Evolutionary conservation across 2,888 invertebrate genomes (phyloP).

Genomic region (Hoplodrina blanda): DNA sequence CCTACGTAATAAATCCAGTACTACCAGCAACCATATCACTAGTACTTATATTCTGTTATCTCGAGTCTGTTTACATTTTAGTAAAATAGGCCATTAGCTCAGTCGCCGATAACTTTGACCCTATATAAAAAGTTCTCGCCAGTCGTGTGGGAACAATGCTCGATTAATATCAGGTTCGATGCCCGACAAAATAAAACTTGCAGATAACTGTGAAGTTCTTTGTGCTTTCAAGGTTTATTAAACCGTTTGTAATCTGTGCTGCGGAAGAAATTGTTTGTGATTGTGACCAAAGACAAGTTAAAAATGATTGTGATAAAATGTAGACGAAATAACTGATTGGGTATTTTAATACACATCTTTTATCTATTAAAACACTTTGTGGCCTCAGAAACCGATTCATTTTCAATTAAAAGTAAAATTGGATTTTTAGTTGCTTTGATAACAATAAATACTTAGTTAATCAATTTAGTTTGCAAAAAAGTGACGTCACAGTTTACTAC

Average conservation of each 20-base stretch:
- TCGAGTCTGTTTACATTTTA: constrained; percentile 40
- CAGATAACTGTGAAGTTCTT: constrained; percentile 18
- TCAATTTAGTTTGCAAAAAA: no score
- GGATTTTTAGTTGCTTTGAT: no score
- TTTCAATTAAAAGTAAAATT: no score
- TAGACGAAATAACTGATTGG: no score
- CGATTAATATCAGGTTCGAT: constrained; percentile 54
- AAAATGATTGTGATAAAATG: not conserved
- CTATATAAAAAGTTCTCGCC: constrained; percentile 20
- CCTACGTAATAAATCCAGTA: constrained; percentile 16
- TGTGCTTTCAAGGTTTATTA: constrained; percentile 18
- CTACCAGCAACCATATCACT: constrained; percentile 21
- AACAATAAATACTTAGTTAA: no score
- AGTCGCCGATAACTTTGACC: constrained; percentile 29
- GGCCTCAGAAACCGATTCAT: no score
- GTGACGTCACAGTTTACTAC: no score
- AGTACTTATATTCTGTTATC: constrained; percentile 36
- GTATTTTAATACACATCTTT: no score
- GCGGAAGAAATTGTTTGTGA: not conserved
- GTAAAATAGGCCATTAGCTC: constrained; percentile 27
- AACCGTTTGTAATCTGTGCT: not conserved
- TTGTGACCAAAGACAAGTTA: not conserved
- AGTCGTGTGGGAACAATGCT: constrained; percentile 39
- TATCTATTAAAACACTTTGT: no score
- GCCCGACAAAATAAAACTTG: constrained; percentile 30